Base-by-base conservation (phyloP, 2,797 vertebrate genomes). In the Leucoraja ocellata region DNA sequence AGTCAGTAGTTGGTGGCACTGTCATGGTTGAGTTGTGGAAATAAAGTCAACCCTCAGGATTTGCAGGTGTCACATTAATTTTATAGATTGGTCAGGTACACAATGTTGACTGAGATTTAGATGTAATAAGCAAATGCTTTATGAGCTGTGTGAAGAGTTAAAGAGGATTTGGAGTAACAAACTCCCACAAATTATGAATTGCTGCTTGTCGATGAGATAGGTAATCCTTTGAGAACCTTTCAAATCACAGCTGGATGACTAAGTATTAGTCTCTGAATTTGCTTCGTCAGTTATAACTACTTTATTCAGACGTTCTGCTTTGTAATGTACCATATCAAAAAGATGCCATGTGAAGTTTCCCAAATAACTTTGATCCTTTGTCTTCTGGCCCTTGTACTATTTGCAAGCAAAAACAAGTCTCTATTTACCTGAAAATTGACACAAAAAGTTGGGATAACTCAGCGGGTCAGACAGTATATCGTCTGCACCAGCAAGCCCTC, bases 91-190 rank as follows among this genome's bases (percentile, higher is more conserved):
- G 68, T 74, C 68, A 74, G 71, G 71, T 25, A 73, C 68, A 74
- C 68, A 54, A 21, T 74, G 68, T 91, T 91, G 71, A 91, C 68
- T 91, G 65, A 91, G 90, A 74, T 91, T 91, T 91, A 91, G 10
- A 91, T 91, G 74, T 91, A 91, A 91, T 91, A 91, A 74, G 90
- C 65, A 91, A 74, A 74, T 91, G 90, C 90, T 74, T 91, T 74
- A 91, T 71, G 36, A 91, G 36, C 90, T 74, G 68, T 46, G 11
- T 46, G 90, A 36, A 68, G 46, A 46, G 90, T 74, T 73, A 91
- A 91, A 91, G 71, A 91, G 90, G 65, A 74, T 91, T 74, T 91
- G 68, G 36, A 91, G 71, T 46, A 74, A 36, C 9, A 91, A 10
- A 32, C 39, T 91, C 90, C 36, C 21, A 74, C 36, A 46, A 74